Conservation (phyloP, 2,113 vertebrate genomes). For the Tamias sibiricus region DNA sequence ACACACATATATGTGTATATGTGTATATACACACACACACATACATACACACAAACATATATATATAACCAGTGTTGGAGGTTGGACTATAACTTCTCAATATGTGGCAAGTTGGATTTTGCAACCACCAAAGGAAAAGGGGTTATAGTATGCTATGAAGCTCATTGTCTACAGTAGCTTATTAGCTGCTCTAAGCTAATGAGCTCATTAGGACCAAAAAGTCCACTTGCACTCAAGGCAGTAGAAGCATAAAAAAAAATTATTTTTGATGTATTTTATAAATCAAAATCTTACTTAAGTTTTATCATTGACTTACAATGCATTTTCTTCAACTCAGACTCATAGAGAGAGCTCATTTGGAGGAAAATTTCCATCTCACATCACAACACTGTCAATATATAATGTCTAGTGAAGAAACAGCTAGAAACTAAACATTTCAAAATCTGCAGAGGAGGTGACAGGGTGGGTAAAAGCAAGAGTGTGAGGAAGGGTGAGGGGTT, state of each 20-base stretch:
- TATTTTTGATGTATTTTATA: slow-evolving; percentile 41
- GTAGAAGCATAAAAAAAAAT: background rate
- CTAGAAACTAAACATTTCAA: slow-evolving; percentile 28
- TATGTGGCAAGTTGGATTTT: slow-evolving; percentile 42
- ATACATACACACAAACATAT: no score
- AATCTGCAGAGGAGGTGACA: background rate
- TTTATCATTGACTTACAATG: slow-evolving; percentile 36
- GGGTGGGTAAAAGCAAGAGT: background rate
- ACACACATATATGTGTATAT: background rate
- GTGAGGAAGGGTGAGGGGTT: background rate
- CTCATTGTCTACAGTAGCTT: background rate
- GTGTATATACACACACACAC: no score
- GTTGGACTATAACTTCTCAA: background rate
- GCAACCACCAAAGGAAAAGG: slow-evolving; percentile 33
- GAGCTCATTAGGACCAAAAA: slow-evolving; percentile 57
- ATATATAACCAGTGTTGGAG: background rate
- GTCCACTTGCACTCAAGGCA: slow-evolving; percentile 29
- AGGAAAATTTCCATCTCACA: slow-evolving; percentile 40
- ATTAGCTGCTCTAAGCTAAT: slow-evolving; percentile 56
- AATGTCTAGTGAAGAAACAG: slow-evolving; percentile 25
- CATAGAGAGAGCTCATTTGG: slow-evolving; percentile 49
- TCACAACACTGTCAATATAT: slow-evolving; percentile 41
- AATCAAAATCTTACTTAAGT: background rate
- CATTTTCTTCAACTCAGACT: background rate
- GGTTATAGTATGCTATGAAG: background rate